These are phyloP conservation scores for Hydropsyche betteni DNA, from an alignment of 2,888 invertebrate genomes.

Conservation along the genomic window DNA sequence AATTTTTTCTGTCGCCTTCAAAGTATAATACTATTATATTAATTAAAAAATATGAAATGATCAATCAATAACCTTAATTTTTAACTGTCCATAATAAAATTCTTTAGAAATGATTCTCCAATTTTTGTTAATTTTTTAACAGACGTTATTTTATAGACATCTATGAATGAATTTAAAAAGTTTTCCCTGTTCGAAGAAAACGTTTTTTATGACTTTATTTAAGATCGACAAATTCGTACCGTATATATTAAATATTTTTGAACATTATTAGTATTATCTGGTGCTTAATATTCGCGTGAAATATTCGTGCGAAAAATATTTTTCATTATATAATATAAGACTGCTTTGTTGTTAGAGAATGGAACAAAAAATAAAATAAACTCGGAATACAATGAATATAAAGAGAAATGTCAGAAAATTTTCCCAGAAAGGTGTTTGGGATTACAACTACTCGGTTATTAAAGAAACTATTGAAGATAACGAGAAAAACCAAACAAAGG, in stretches of 20 bases:
- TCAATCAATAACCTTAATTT: no score
- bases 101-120: no score
- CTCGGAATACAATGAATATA: slow-evolving; percentile 11
- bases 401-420: slow-evolving; percentile 23
- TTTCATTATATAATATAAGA: slow-evolving; percentile 28
- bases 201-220: background rate
- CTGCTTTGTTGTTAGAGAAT: background rate
- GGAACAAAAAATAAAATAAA: slow-evolving; percentile 1
- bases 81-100: no score
- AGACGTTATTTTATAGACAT: background rate
- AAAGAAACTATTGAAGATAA: slow-evolving; percentile 27
- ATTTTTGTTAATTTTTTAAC: no score
- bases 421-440: slow-evolving; percentile 23
- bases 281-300: background rate
- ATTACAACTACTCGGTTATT: slow-evolving; percentile 25
- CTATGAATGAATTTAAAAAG: slow-evolving; percentile 6
- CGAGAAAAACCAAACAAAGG: slow-evolving; percentile 27
- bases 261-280: background rate
- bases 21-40: no score
- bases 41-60: no score
- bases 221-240: background rate
- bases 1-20: no score
- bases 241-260: background rate
- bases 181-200: background rate
- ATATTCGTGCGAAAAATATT: slow-evolving; percentile 15